phyloP scores from a whole-genome alignment of 2,888 invertebrate species.

The Elegia similella region DNA sequence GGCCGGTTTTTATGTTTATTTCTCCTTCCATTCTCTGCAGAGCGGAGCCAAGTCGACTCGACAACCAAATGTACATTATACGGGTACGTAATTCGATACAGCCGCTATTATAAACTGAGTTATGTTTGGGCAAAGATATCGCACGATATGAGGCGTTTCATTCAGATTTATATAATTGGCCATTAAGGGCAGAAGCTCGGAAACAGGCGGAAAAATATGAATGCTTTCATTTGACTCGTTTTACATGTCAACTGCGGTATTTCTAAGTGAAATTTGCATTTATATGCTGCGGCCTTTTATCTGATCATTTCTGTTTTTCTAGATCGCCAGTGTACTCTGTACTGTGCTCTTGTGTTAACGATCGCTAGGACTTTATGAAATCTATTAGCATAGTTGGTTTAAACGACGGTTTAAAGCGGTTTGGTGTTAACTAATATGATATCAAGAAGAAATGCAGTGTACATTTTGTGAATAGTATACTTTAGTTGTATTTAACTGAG shows the following conservation, averaged over 20 bases:
- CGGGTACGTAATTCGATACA: slow-evolving; percentile 46
- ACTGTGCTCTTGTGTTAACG: not conserved
- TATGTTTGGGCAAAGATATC: slow-evolving; percentile 46
- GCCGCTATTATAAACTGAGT: slow-evolving; percentile 39
- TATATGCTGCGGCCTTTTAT: not conserved
- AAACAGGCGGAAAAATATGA: slow-evolving; percentile 27
- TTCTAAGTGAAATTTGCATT: slow-evolving; percentile 13
- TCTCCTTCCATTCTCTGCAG: not conserved
- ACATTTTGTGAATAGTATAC: no score
- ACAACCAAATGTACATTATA: slow-evolving; percentile 31
- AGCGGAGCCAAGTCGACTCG: slow-evolving; percentile 5
- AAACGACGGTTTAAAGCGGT: no score
- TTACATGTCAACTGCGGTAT: slow-evolving; percentile 21
- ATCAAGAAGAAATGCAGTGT: no score
- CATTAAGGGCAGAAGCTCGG: slow-evolving; percentile 42
- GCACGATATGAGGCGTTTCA: slow-evolving; percentile 43
- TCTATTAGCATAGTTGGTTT: no score
- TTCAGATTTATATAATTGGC: slow-evolving; percentile 52
- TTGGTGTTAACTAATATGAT: no score
- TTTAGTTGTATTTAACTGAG: no score
- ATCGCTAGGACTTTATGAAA: no score
- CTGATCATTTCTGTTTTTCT: not conserved
- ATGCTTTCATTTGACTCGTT: slow-evolving; percentile 28
- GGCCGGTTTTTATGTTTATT: not conserved
- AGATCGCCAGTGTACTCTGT: not conserved